These are phyloP conservation scores for Acanthacorydalis orientalis DNA, from an alignment of 2,888 invertebrate species.

Conservation along the genomic window DNA sequence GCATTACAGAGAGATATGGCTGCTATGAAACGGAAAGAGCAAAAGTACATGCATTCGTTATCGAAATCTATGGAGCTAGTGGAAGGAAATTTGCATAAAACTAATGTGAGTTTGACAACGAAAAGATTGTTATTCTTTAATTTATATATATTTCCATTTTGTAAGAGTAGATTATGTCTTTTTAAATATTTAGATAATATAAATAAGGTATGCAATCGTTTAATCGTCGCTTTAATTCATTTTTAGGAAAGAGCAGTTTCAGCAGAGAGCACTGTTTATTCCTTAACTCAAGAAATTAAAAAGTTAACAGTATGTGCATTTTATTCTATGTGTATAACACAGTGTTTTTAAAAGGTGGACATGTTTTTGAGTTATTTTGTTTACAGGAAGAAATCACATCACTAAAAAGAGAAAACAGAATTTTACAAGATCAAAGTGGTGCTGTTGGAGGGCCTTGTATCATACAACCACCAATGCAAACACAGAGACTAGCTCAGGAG, in stretches of 20 bases:
- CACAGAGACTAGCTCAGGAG: conserved; percentile 39
- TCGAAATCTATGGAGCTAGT: conserved; percentile 38
- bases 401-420: conserved; percentile 33
- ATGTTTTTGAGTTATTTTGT: background rate
- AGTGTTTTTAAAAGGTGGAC: background rate
- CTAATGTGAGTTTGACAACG: conserved; percentile 27
- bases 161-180: conserved; percentile 1
- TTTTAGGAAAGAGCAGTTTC: conserved; percentile 41
- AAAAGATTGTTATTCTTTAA: conserved; percentile 2
- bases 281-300: conserved; percentile 53
- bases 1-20: conserved; percentile 35
- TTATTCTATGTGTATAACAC: background rate
- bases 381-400: conserved; percentile 30
- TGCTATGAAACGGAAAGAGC: conserved; percentile 31
- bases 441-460: conserved; percentile 25
- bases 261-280: conserved; percentile 42
- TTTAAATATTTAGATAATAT: conserved; percentile 2
- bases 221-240: conserved; percentile 8
- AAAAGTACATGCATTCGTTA: conserved; percentile 33
- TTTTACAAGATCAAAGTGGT: conserved; percentile 26
- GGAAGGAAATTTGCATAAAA: conserved; percentile 38
- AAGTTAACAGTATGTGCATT: conserved; percentile 45
- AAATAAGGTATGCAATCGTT: conserved; percentile 1
- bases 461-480: conserved; percentile 9
- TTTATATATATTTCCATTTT: too few relatives aligned